Evolutionary conservation across 2,113 vertebrate species (phyloP).

Genomic region (Daboia siamensis): DNA sequence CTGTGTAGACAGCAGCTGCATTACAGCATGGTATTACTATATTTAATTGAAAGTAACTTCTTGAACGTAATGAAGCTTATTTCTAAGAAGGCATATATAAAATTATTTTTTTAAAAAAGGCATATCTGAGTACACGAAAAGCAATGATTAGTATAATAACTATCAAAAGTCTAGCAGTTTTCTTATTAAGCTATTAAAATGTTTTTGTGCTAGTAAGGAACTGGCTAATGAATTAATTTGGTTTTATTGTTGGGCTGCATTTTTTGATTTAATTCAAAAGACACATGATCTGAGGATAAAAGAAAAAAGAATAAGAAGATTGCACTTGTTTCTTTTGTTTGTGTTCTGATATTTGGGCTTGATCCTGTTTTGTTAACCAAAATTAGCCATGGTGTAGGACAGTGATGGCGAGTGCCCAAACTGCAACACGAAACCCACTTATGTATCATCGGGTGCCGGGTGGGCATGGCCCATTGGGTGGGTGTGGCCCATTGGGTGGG

Average conservation of each 20-base stretch:
- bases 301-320: background rate
- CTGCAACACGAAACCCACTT: too few species aligned
- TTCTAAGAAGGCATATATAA: background rate
- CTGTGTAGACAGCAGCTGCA: background rate
- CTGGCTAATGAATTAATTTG: background rate
- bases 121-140: background rate
- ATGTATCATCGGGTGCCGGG: too few species aligned
- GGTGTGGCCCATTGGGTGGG: too few species aligned
- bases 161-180: background rate
- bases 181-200: background rate
- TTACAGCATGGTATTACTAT: background rate
- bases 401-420: too few species aligned
- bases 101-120: background rate
- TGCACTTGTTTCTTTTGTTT: background rate
- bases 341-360: background rate
- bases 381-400: background rate
- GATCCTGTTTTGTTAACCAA: background rate
- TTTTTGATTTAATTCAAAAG: background rate
- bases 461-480: too few species aligned
- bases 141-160: background rate
- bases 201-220: background rate
- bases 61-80: background rate
- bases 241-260: background rate
- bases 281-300: background rate
- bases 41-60: background rate